Conservation (phyloP, 2,888 invertebrate genomes). For the Parnassius glacialis region DNA sequence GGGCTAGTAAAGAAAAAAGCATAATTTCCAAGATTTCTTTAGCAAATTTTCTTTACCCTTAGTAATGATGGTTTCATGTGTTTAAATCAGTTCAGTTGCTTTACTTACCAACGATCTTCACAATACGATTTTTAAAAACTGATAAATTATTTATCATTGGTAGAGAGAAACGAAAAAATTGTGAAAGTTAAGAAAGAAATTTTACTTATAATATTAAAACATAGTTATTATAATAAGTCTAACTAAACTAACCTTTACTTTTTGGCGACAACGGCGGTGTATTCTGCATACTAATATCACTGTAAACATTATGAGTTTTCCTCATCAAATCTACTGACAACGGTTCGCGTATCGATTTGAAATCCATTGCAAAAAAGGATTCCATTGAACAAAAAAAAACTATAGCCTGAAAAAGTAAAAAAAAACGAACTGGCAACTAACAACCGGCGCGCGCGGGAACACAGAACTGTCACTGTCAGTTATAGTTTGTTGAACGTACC, state of each 20-base stretch:
- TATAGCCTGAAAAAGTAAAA: slow-evolving; percentile 29
- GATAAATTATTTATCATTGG: too few relatives aligned
- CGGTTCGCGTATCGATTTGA: slow-evolving; percentile 44
- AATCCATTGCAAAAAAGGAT: slow-evolving; percentile 46
- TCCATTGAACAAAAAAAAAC: slow-evolving; percentile 42
- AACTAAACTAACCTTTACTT: slow-evolving; percentile 56
- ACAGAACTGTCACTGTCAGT: slow-evolving; percentile 58
- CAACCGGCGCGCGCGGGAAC: slow-evolving; percentile 46
- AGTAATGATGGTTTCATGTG: too few relatives aligned
- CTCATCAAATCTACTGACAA: slow-evolving; percentile 53
- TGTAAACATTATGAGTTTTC: slow-evolving; percentile 43
- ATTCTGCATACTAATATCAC: slow-evolving; percentile 40
- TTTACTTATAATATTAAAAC: too few relatives aligned
- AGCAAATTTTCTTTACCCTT: too few relatives aligned
- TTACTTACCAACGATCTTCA: too few relatives aligned
- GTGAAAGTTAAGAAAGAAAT: too few relatives aligned
- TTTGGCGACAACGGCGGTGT: slow-evolving; percentile 67
- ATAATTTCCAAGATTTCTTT: too few relatives aligned
- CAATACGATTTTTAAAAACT: too few relatives aligned
- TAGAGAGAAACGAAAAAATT: too few relatives aligned
- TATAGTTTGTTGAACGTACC: slow-evolving; percentile 49
- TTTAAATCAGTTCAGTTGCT: too few relatives aligned
- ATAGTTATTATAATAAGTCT: too few relatives aligned
- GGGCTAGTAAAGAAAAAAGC: too few relatives aligned
- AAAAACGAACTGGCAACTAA: slow-evolving; percentile 35